Evolutionary conservation across 2,113 vertebrate genomes (phyloP).

Genomic region (Pyrgilauda ruficollis): DNA sequence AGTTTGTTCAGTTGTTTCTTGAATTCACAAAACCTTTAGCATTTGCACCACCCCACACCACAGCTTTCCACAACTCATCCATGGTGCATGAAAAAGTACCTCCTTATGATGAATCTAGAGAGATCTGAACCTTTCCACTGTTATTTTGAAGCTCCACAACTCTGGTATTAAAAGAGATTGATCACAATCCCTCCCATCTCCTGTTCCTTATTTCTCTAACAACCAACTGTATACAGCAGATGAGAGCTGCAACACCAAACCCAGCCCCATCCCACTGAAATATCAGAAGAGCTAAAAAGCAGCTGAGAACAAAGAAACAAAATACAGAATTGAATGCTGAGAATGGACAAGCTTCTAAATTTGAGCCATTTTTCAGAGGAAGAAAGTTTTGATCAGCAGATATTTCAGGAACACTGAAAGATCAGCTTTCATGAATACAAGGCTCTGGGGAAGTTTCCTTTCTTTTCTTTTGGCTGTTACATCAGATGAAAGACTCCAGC

Average conservation of each 20-base stretch:
- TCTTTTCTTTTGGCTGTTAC: neutral
- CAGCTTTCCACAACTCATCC: neutral
- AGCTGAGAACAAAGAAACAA: neutral
- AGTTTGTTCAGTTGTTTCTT: neutral
- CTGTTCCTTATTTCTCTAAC: neutral
- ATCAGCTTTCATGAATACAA: neutral
- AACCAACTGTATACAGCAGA: neutral
- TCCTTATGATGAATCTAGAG: neutral
- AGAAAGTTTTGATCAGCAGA: neutral
- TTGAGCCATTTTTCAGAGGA: neutral
- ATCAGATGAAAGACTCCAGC: neutral
- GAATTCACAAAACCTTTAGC: neutral
- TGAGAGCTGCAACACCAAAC: neutral
- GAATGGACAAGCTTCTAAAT: neutral
- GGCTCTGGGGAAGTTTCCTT: neutral
- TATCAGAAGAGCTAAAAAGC: neutral
- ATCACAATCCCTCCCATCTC: neutral
- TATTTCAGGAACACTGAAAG: neutral
- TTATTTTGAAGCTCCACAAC: neutral
- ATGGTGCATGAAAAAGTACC: neutral
- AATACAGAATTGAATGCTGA: neutral
- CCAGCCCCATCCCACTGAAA: neutral
- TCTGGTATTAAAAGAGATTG: neutral
- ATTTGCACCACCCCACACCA: neutral
- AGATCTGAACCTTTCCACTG: neutral